Evolutionary conservation across 2,888 invertebrate species (phyloP).

Genomic region (Lasioglossum pauxillum): DNA sequence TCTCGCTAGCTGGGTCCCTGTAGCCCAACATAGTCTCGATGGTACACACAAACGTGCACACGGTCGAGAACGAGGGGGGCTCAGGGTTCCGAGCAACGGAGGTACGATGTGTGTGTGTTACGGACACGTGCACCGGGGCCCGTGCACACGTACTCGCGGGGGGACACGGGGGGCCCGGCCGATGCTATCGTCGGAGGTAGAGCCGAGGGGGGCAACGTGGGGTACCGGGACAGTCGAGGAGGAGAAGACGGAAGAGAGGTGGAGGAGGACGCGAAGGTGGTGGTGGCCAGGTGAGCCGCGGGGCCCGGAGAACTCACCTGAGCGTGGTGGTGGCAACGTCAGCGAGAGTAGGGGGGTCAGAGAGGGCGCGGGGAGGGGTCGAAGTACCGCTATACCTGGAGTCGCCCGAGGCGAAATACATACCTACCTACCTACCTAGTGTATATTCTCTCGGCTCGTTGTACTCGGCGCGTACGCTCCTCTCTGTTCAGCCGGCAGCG

Average conservation of each 20-base stretch:
- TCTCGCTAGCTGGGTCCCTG: background rate
- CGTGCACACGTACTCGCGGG: conserved; percentile 32
- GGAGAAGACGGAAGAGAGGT: conserved; percentile 48
- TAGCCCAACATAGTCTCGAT: background rate
- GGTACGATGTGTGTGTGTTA: background rate
- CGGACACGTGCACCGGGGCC: conserved; percentile 56
- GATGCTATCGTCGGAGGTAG: conserved; percentile 17
- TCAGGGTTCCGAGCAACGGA: background rate
- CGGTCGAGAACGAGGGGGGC: background rate
- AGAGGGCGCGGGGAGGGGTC: conserved; percentile 71
- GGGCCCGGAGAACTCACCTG: conserved; percentile 22
- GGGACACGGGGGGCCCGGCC: conserved; percentile 6
- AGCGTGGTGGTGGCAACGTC: conserved; percentile 46
- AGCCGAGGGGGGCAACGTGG: conserved; percentile 30
- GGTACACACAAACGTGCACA: background rate
- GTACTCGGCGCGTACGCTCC: conserved; percentile 40
- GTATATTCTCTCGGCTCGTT: conserved; percentile 66
- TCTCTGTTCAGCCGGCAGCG: conserved; percentile 16
- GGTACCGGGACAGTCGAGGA: conserved; percentile 52
- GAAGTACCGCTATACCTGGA: conserved; percentile 83
- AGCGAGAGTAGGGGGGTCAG: conserved; percentile 62
- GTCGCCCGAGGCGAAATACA: conserved; percentile 82
- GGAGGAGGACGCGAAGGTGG: conserved; percentile 45
- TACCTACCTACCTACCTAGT: conserved; percentile 83
- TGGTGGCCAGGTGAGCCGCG: conserved; percentile 28